Base-by-base conservation (phyloP, 1,140 invertebrate species). In the Ectropis grisescens region DNA sequence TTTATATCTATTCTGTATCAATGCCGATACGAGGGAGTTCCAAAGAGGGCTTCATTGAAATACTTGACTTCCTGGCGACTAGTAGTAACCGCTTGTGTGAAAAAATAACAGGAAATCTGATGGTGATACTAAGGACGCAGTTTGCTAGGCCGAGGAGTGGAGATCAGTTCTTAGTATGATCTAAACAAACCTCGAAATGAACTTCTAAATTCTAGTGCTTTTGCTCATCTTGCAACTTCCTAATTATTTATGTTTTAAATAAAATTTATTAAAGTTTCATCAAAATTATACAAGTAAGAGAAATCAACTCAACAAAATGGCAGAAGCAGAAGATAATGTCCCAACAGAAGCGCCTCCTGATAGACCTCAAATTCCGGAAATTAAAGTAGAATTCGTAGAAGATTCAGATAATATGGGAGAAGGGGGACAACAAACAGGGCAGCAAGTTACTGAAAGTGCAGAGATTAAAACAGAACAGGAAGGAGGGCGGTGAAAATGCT, bases 71-170 rank as follows among this genome's bases (percentile, higher is more conserved):
- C 15, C 46, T 78, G 47, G 64, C 61, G 11, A 12, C 58, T 11
- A 50, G 47, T 27, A 74, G 68, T 42, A 40, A 60, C 16, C 46
- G 33, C 36, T 41, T 75, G 19, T 78, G 68, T 62, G 64, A 72
- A 16, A 66, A 51, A 58, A 70, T 78, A 41, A 72, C 68, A 6
- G 60, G 60, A 28, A 70, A 70, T 34, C 37, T 78, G 42, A 68
- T 54, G 22, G 19, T 47, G 29, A 48, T 57, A 25, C 33, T 78
- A 11, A 56, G 72, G 26, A 40, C 37, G 38, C 48, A 67, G 11
- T 61, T 78, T 10, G 53, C 53, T 10, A 70, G 60, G 44, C 50
- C 51, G 24, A 46, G 50, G 67, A 47, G 52, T 32, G 47, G 51
- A 25, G 72, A 74, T 38, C 58, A 60, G 22, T 70, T 60, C 45